These are phyloP conservation scores for Eleutherodactylus coqui DNA, from an alignment of 2,797 vertebrate species.

Conservation along the genomic window DNA sequence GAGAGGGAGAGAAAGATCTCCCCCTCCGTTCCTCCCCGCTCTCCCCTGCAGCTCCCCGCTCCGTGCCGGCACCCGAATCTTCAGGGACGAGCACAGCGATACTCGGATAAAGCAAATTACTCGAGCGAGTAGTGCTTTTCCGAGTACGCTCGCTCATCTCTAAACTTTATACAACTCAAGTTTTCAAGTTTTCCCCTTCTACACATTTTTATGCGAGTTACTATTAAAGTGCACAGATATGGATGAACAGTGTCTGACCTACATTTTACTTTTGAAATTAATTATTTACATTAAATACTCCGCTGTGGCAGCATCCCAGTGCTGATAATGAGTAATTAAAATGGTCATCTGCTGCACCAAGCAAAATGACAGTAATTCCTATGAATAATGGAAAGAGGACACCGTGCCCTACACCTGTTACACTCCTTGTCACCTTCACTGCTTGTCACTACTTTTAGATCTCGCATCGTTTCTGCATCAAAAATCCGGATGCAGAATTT, in stretches of 20 bases:
- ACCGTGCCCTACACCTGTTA: constrained; percentile 12
- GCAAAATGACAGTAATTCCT: constrained; percentile 10
- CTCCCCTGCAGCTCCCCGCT: no score
- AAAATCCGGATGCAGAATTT: no score
- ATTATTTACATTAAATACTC: constrained; percentile 22
- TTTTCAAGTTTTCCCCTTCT: no score
- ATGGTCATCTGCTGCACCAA: constrained; percentile 17
- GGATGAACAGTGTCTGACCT: constrained; percentile 3
- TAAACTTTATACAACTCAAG: no score
- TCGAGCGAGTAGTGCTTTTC: no score
- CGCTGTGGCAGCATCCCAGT: neutral
- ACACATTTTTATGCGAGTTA: neutral
- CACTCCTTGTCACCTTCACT: constrained; percentile 29
- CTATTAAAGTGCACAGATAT: neutral
- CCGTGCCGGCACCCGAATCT: no score
- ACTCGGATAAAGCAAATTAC: no score
- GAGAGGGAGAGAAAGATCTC: no score
- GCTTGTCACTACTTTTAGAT: no score
- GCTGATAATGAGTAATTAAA: constrained; percentile 37
- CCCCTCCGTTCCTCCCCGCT: no score
- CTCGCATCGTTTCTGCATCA: neutral
- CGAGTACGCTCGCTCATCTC: no score
- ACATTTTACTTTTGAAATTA: constrained; percentile 18
- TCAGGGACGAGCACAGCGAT: no score
- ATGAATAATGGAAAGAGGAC: constrained; percentile 36